Base-by-base conservation (phyloP, 30 jellyfish, hydroid and myxozoan species). In the Clytia hemisphaerica region DNA sequence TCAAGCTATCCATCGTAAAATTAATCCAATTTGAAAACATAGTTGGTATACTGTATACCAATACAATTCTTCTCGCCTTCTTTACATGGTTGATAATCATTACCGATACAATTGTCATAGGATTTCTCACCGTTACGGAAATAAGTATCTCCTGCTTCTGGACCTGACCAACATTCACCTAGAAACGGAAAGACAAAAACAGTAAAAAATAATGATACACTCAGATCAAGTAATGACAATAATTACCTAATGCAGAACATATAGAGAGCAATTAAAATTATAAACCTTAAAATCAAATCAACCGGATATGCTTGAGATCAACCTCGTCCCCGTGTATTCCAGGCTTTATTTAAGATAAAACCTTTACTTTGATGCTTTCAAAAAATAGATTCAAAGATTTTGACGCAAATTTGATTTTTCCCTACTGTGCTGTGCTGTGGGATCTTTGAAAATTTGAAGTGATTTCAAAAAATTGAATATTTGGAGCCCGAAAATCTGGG, bases 131-230 rank as follows among this genome's bases (percentile, higher is more conserved):
- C 88, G 51, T 75, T 62, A 12, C 55, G 51, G 72, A 15, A 33
- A 61, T 60, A 75, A 2, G 88, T 59, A 25, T 45, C 88, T 15
- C 84, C 84, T 29, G 84, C 84, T 58, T 73, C 84, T 12, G 84
- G 84, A 3, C 84, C 84, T n/a, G 65, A 50, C 84, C 84, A 73
- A 40, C 84, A 73, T 58, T 73, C 84, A 12, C 84, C 84, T 73
- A 50, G 9, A 33, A 21, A 27, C 0, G 42, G 42, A 27, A 3
- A 46, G 24, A 27, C 19, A 40, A 10, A 40, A n/a, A 40, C n/a
- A 40, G 53, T 7, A 40, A n/a, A 40, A 40, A 40, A 7, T 10
- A 40, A n/a, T 40, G 53, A 40, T 7, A 40, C 53, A n/a, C n/a
- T 40, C n/a, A 40, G 53, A n/a, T 16, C 14, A 7, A 10, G 16